These are phyloP conservation scores for Odontamblyopus rebecca DNA, from an alignment of 2,797 vertebrate genomes.

Conservation along the genomic window DNA sequence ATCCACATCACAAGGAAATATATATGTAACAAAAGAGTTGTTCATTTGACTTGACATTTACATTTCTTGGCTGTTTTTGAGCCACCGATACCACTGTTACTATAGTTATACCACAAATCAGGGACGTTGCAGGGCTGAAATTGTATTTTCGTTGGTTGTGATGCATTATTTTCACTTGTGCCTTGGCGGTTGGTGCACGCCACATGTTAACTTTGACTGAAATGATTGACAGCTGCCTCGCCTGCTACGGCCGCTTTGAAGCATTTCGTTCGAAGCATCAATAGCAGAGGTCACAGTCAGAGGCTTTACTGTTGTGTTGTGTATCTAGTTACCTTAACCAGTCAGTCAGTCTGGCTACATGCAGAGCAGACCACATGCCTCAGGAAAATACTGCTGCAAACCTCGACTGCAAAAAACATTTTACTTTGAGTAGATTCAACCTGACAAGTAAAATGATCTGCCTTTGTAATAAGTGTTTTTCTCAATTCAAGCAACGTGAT, in stretches of 20 bases:
- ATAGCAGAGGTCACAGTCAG: background rate
- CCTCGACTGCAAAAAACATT: background rate
- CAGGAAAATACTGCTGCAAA: background rate
- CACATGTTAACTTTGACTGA: background rate
- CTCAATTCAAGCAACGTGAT: no score
- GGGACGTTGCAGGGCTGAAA: background rate
- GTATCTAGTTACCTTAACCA: background rate
- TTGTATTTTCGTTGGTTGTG: background rate
- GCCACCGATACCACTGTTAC: no score
- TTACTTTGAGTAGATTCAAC: no score
- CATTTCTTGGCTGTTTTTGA: no score
- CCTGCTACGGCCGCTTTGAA: constrained; percentile 1
- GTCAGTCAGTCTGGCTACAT: background rate
- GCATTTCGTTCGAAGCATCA: constrained; percentile 4
- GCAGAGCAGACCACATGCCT: background rate
- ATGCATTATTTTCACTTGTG: background rate
- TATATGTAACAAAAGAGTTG: no score
- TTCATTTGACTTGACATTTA: no score
- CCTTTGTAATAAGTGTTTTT: no score
- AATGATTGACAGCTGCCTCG: constrained; percentile 3
- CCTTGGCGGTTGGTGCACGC: background rate
- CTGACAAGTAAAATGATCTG: no score
- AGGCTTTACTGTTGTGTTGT: background rate
- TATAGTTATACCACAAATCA: no score
- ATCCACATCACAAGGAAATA: no score